Conservation (phyloP, 1,140 invertebrate species). For the Callitettix versicolor region DNA sequence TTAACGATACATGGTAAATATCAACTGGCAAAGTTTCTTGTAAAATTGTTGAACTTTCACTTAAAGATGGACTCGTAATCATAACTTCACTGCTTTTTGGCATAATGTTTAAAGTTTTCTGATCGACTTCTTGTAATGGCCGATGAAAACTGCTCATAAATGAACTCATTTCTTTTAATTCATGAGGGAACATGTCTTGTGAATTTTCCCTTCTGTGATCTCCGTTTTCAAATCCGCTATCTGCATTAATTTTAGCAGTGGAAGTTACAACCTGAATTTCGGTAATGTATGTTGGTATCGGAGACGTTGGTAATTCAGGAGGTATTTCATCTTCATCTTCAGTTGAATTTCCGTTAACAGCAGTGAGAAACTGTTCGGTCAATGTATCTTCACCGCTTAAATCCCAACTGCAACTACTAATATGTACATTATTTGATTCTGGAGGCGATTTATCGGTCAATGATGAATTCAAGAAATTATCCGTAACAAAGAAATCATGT, state of each 20-base stretch:
- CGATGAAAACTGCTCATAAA: too few species aligned
- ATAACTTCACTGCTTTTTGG: too few species aligned
- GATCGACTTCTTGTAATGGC: too few species aligned
- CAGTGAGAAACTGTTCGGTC: conserved; percentile 15
- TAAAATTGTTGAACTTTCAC: too few species aligned
- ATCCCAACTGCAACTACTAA: conserved; percentile 18
- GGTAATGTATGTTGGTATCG: conserved; percentile 29
- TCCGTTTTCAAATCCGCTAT: not conserved
- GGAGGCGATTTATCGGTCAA: too few species aligned
- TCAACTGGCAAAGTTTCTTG: not conserved
- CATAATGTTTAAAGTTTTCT: too few species aligned
- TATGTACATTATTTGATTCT: conserved; percentile 11
- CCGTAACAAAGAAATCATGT: conserved; percentile 2
- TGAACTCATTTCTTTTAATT: too few species aligned
- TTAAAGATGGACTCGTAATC: too few species aligned
- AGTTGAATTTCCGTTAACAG: conserved; percentile 17
- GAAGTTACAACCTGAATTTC: conserved; percentile 22
- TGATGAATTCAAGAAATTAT: too few species aligned
- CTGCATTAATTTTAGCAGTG: not conserved
- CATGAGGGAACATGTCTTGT: too few species aligned
- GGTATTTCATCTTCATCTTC: conserved; percentile 28
- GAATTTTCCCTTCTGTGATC: too few species aligned
- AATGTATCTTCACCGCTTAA: conserved; percentile 14
- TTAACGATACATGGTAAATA: conserved; percentile 9
- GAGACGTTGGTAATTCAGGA: conserved; percentile 34